Base-by-base conservation (phyloP, 2,797 vertebrate species). In the Parambassis ranga region DNA sequence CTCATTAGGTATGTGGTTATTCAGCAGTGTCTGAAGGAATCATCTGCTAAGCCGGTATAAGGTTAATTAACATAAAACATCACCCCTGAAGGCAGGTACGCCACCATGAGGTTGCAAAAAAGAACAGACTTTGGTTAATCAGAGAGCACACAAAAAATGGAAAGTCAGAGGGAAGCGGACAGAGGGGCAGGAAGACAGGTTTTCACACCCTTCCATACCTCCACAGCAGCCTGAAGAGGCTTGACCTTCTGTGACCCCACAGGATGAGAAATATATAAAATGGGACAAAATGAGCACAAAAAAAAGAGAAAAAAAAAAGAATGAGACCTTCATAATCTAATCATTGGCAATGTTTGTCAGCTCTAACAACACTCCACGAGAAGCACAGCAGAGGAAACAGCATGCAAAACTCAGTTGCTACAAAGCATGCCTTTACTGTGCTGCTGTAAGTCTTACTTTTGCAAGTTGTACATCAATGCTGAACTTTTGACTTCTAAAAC, bases 191-290 rank as follows among this genome's bases (percentile, higher is more conserved):
- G 74, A 82, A 52, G 43, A 61, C 50, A 74, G 31, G 33, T 55
- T 65, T 72, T 79, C 74, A 84, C 82, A 84, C 72, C 83, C 87
- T 83, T 89, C 79, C 90, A 82, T 90, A 92, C 90, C 90, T 91
- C 86, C 65, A 24, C 56, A 80, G 87, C 65, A 84, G 83, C 85
- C 87, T 75, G 88, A 73, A 61, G 88, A 87, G 79, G 84, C 85
- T 57, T 84, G 84, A 50, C 60, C 87, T 85, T 89, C 90, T 89
- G 88, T 83, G 70, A 87, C 72, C 64, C 72, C 83, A 85, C 19
- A 38, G 80, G 83, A 81, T 38, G 47, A 77, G 72, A n/a, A n/a
- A n/a, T 87, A 89, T 65, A 87, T 57, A 84, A 83, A 78, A 70
- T 52, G 74, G 22, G 44, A 83, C 56, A 83, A 68, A 85, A 81